These are phyloP conservation scores for Thalassarche chlororhynchos DNA, from an alignment of 2,113 vertebrate species.

Conservation along the genomic window DNA sequence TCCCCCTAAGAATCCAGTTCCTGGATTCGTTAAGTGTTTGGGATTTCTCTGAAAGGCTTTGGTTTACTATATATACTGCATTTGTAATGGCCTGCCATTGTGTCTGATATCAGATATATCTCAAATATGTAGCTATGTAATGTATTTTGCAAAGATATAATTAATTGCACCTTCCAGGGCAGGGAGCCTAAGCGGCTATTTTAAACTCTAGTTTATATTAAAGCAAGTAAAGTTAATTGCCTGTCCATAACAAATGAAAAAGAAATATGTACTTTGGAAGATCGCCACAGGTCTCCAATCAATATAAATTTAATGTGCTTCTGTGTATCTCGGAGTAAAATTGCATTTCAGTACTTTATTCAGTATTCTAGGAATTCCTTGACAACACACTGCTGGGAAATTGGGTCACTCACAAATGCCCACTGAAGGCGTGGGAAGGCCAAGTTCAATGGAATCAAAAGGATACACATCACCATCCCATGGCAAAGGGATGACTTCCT, in stretches of 20 bases:
- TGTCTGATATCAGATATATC: background rate
- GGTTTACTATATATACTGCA: background rate
- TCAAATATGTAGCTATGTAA: background rate
- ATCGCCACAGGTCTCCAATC: background rate
- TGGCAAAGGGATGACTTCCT: background rate
- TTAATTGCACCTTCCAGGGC: constrained; percentile 7
- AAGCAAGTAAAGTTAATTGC: constrained; percentile 38
- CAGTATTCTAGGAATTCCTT: constrained; percentile 32
- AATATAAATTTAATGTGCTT: constrained; percentile 18
- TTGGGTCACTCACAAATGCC: background rate
- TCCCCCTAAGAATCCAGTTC: background rate
- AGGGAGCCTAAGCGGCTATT: background rate
- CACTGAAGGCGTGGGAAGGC: background rate
- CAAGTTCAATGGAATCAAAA: background rate
- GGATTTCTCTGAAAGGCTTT: background rate
- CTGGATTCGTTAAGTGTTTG: background rate
- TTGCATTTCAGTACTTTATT: background rate
- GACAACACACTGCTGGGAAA: background rate
- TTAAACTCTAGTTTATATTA: constrained; percentile 24
- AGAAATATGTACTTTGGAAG: constrained; percentile 32
- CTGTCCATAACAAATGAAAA: constrained; percentile 1
- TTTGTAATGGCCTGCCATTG: background rate
- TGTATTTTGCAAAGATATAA: background rate
- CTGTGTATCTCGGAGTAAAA: background rate
- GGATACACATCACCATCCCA: background rate